Evolutionary conservation across 2,888 invertebrate genomes (phyloP), one percentile per base, ranked within the genome.

Genomic region (Lomographa bimaculata): DNA sequence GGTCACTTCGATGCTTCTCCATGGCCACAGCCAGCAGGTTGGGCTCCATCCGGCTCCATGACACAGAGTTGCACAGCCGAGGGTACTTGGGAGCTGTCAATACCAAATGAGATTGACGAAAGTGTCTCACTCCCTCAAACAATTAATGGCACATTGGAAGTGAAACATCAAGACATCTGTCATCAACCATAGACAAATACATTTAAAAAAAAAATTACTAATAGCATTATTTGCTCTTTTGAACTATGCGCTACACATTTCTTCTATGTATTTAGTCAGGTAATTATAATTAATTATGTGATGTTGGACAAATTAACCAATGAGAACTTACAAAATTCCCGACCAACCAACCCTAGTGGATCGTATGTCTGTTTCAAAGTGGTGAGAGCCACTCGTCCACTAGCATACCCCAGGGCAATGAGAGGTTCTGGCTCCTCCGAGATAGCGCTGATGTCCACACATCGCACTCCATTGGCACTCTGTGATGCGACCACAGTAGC

Each of bases 1-100:
- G 94, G 76, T 98, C 98, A 18, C 95, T 94, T 48, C 97, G 92
- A 71, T 96, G 94, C 71, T 96, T 96, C 63, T 98, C 98, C 60
- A 98, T 90, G 0, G 96, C 98, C 35, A 94, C 95, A 0, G 96
- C 96, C 42, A 98, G 81, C 57, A 97, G 87, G 74, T 96, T 94
- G 9, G 92, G 91, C 57, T 98, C 97, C 5, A 91, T 79, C 14
- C 94, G 94, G 76, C 96, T 97, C 97, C 98, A 98, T 14, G 95
- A 92, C 6, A 98, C 91, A 0, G 94, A 93, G 60, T 96, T 95
- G 71, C 98, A 98, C 50, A 95, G 94, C 4, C 98, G 89, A 5
- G 94, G 92, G 74, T 96, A 95, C 34, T 95, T 93, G 0, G 97
- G 95, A 36, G 93, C 97, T 97, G 61, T n/a, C n/a, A n/a, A n/a